These are phyloP conservation scores for Siniperca knerii DNA, from an alignment of 2,113 vertebrate genomes.

Conservation along the genomic window DNA sequence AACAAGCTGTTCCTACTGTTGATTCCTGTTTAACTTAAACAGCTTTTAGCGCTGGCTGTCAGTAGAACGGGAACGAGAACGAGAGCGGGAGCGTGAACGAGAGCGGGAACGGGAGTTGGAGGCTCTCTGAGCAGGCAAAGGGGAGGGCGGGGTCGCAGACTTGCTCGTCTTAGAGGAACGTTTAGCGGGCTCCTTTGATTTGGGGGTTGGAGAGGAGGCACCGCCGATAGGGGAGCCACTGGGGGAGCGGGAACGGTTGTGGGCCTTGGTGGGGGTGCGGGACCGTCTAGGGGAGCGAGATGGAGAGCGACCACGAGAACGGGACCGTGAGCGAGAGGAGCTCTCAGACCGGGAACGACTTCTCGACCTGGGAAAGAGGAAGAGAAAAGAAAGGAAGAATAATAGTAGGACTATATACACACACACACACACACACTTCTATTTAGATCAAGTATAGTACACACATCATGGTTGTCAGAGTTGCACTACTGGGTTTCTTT, in stretches of 20 bases:
- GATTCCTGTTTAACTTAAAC: not conserved
- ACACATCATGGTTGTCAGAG: not conserved
- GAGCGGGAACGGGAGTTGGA: conserved; percentile 86
- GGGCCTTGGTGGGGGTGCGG: conserved; percentile 88
- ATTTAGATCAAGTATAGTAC: not conserved
- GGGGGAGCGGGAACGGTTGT: conserved; percentile 84
- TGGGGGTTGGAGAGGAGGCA: conserved; percentile 86
- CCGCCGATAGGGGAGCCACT: conserved; percentile 88
- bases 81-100: conserved; percentile 78
- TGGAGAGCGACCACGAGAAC: conserved; percentile 89
- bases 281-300: conserved; percentile 92
- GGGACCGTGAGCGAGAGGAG: conserved; percentile 91
- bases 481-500: no score
- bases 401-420: no score
- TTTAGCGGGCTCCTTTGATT: conserved; percentile 89
- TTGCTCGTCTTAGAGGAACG: conserved; percentile 89
- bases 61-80: conserved; percentile 85
- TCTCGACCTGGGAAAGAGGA: conserved; percentile 84
- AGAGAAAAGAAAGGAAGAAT: not conserved
- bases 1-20: not conserved
- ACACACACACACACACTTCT: no score
- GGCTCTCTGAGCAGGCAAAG: conserved; percentile 68
- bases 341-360: conserved; percentile 92
- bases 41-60: conserved; percentile 91
- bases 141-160: conserved; percentile 79